Evolutionary conservation across 2,888 invertebrate species (phyloP).

Genomic region (Drosophila engyochracea): DNA sequence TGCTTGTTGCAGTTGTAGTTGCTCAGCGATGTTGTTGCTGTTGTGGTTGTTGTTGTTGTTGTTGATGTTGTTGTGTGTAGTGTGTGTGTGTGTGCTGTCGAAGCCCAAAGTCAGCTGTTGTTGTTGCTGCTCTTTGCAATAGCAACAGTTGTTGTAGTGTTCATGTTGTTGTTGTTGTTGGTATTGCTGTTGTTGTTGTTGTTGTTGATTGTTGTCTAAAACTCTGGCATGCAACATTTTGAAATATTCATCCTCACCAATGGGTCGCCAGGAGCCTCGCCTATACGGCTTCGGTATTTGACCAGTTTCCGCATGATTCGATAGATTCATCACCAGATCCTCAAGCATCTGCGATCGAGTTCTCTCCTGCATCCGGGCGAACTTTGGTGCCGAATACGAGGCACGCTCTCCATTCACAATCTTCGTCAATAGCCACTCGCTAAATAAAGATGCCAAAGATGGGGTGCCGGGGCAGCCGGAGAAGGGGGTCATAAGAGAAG

Average conservation of each 20-base stretch:
- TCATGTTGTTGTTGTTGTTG: slow-evolving; percentile 45
- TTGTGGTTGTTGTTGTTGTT: slow-evolving; percentile 29
- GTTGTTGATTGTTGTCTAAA: slow-evolving; percentile 67
- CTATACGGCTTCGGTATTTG: slow-evolving; percentile 98
- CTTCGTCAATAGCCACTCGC: slow-evolving; percentile 96
- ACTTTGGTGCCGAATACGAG: slow-evolving; percentile 97
- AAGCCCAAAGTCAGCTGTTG: slow-evolving; percentile 25
- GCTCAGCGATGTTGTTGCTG: slow-evolving; percentile 25
- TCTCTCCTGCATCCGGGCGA: slow-evolving; percentile 97
- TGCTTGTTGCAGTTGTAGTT: slow-evolving; percentile 42
- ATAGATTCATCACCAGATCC: slow-evolving; percentile 96
- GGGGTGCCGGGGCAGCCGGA: neutral
- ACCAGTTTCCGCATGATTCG: slow-evolving; percentile 97
- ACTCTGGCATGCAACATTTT: slow-evolving; percentile 84
- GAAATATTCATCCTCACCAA: slow-evolving; percentile 87
- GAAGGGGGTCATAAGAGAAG: neutral
- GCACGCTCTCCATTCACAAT: slow-evolving; percentile 97
- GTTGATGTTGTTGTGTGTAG: slow-evolving; percentile 36
- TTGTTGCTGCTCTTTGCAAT: slow-evolving; percentile 28
- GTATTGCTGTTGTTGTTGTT: slow-evolving; percentile 47
- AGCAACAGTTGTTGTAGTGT: slow-evolving; percentile 62
- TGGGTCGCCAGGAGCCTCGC: slow-evolving; percentile 96
- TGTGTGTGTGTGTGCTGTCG: slow-evolving; percentile 43
- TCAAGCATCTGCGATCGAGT: slow-evolving; percentile 97
- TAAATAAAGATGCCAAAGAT: slow-evolving; percentile 57